Evolutionary conservation across 2,888 invertebrate species (phyloP), one percentile per base, ranked within the genome.

Genomic region (Pristionchus arcanus): DNA sequence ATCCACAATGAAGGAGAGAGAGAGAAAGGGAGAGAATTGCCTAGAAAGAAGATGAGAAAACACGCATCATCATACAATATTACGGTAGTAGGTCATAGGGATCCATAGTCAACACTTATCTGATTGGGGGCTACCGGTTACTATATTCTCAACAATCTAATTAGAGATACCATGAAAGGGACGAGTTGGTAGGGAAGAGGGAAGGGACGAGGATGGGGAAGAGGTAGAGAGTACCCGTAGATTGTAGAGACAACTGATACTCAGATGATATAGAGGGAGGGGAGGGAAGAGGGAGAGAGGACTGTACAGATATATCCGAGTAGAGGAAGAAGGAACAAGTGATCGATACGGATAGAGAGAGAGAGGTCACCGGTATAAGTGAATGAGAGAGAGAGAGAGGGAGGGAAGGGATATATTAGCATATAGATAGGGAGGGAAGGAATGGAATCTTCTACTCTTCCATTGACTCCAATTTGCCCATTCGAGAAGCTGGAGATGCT

Each of bases 401-500:
- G 37, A 77, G 21, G 42, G 21, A 77, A 77, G 21, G 42, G 21
- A 77, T 42, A n/a, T 19, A 31, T 31, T 74, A 74, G 74, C 74
- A 34, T 31, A 71, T 21, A 21, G 77, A 11, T 25, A 77, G 49
- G 34, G n/a, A n/a, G n/a, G 42, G 9, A 42, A 13, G 2, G 42
- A 42, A 42, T 7, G 77, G 42, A 19, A 77, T 31, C 74, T 2
- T 42, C 77, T 77, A 77, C 31, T 84, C 88, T 31, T 88, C 88
- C 31, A 74, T 74, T 28, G 88, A 88, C 31, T 88, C 88, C 42
- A 53, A 34, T 53, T 88, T 88, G 88, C 25, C 31, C 31, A 55
- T 34, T 53, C 88, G 71, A 88, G 88, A 71, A 7, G 88, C 88
- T 13, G 88, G 88, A 74, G 88, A 88, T 19, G 88, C 88, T 4